Evolutionary conservation across 1,140 invertebrate genomes (phyloP), one percentile per base, ranked within the genome.

Genomic region (Drosophila murphyi): DNA sequence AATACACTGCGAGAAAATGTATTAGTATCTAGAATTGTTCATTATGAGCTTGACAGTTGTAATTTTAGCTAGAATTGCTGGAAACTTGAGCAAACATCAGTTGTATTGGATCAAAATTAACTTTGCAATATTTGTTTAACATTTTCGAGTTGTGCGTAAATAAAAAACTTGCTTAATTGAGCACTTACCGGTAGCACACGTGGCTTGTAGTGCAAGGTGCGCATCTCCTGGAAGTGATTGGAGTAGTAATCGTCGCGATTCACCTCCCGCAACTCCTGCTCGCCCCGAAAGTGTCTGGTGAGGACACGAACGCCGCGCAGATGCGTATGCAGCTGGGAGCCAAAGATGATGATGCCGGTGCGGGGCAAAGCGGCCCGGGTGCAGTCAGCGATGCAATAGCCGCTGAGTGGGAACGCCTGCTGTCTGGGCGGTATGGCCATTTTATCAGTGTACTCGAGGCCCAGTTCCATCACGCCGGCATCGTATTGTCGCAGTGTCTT

Each of bases 211-310:
- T 97, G 96, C 39, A 99, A 93, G 29, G 96, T 93, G 76, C 98
- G 94, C 78, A 99, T 99, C 93, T 99, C 98, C 93, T 99, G 99
- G 93, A 99, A 99, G 94, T 99, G 98, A 6, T 98, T 97, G 65
- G 97, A 98, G 93, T 98, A 99, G 93, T 99, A 98, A 92, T 98
- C 95, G 92, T 99, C 99, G 61, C 96, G 94, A 93, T 99, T 99
- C 2, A 99, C 92, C 82, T 96, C 94, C 0, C 96, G 95, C 47
- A 99, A 93, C 86, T 96, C 96, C 2, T 94, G 93, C 0, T 96
- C 97, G 35, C 95, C 94, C 29, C 98, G 94, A 56, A 97, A 94
- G 90, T 99, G 98, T 55, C 96, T 95, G 0, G 98, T 99, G 79
- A 95, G 94, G 0, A 99, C 96, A 93, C 92, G 93, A 0, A 95